Conservation (phyloP, 1,140 invertebrate genomes). For the Dinothrombium tinctorium region DNA sequence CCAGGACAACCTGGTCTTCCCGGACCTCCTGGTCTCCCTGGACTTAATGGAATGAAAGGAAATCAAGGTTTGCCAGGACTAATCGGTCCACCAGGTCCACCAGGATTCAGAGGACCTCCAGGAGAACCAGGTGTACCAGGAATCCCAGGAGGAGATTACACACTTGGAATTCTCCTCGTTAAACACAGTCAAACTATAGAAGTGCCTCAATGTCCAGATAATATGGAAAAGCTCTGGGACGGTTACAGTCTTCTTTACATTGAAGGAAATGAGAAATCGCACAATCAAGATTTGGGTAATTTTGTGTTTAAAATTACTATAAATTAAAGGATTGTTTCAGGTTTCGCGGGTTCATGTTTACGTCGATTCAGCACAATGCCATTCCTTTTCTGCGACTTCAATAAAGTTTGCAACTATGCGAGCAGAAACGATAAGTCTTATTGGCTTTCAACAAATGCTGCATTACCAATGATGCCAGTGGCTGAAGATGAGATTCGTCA, state of each 20-base stretch:
- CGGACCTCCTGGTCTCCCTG: not conserved
- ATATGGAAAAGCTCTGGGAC: slow-evolving; percentile 66
- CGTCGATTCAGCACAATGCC: slow-evolving; percentile 89
- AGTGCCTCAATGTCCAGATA: slow-evolving; percentile 59
- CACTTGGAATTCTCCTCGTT: slow-evolving; percentile 2
- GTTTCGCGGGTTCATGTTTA: slow-evolving; percentile 53
- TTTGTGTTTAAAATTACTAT: not conserved
- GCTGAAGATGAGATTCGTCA: slow-evolving; percentile 47
- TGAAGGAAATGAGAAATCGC: slow-evolving; percentile 64
- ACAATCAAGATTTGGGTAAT: slow-evolving; percentile 81
- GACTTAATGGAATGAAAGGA: slow-evolving; percentile 7
- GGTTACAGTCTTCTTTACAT: slow-evolving; percentile 87
- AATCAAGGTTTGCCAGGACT: slow-evolving; percentile 11
- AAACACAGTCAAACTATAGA: slow-evolving; percentile 69
- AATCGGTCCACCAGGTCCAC: slow-evolving; percentile 14
- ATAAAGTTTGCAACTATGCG: slow-evolving; percentile 90
- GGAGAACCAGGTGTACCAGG: slow-evolving; percentile 16
- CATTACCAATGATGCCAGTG: slow-evolving; percentile 72
- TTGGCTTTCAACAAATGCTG: slow-evolving; percentile 76
- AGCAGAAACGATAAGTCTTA: slow-evolving; percentile 86
- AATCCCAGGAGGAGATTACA: slow-evolving; percentile 11
- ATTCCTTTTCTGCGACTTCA: slow-evolving; percentile 85
- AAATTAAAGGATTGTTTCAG: not conserved
- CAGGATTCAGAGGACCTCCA: slow-evolving; percentile 14
- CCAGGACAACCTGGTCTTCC: too few species aligned